A percentile compares a stretch with the other conserved stretches of the same genome.
phyloP scores from a whole-genome alignment of 2,888 invertebrate species.

The Tachina lurida region DNA sequence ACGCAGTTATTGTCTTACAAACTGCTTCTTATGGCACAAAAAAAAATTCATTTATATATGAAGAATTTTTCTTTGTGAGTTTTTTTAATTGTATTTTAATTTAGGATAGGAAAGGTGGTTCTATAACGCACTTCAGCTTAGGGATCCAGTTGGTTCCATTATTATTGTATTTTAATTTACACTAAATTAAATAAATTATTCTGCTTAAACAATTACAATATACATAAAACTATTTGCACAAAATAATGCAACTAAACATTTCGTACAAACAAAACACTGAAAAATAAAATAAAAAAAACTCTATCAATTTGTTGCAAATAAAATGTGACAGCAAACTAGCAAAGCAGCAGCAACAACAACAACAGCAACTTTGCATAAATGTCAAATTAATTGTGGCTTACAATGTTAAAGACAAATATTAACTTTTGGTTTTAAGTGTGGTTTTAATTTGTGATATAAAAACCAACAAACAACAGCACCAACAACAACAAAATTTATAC shows the following conservation, averaged over 20 bases:
- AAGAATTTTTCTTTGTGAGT: too few relatives aligned
- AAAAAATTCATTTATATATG: too few relatives aligned
- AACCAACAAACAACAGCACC: slow-evolving; percentile 28
- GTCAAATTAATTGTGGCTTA: slow-evolving; percentile 80
- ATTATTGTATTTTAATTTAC: not conserved
- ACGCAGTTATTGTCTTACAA: too few relatives aligned
- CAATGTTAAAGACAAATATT: slow-evolving; percentile 79
- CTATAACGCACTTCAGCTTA: too few relatives aligned
- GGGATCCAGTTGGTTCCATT: too few relatives aligned
- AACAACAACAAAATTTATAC: slow-evolving; percentile 71
- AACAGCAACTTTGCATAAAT: slow-evolving; percentile 72
- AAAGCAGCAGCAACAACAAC: not conserved
- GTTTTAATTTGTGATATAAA: slow-evolving; percentile 77
- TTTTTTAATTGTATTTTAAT: too few relatives aligned
- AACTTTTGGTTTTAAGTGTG: slow-evolving; percentile 79
- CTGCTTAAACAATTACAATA: slow-evolving; percentile 16
- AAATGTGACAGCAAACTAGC: slow-evolving; percentile 33
- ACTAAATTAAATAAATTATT: not conserved
- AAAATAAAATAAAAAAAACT: not conserved
- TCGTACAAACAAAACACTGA: not conserved
- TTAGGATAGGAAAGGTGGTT: too few relatives aligned
- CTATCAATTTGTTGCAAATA: slow-evolving; percentile 49
- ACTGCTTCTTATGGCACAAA: too few relatives aligned
- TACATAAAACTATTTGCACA: slow-evolving; percentile 37
- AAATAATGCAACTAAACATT: not conserved